Evolutionary conservation across 2,797 vertebrate species (phyloP).

Genomic region (Fistularia commersonii): DNA sequence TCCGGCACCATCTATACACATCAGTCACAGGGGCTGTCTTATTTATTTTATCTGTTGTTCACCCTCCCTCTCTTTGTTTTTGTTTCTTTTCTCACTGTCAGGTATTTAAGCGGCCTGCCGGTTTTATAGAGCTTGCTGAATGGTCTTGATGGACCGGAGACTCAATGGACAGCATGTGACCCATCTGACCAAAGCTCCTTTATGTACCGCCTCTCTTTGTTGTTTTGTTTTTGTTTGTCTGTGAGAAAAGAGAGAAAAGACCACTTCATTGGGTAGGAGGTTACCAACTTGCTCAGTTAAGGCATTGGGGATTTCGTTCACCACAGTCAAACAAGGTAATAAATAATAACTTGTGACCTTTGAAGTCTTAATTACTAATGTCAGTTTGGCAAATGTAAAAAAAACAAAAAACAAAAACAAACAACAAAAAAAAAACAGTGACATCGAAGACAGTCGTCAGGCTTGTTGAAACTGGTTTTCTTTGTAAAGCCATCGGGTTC

Average conservation of each 20-base stretch:
- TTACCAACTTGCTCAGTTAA: conserved; percentile 66
- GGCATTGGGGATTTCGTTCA: conserved; percentile 65
- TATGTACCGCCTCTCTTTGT: conserved; percentile 77
- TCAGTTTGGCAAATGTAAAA: conserved; percentile 4
- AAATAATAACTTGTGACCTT: conserved; percentile 74
- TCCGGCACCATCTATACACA: conserved; percentile 79
- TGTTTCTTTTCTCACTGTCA: conserved; percentile 79
- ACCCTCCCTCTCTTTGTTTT: conserved; percentile 74
- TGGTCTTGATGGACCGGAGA: conserved; percentile 73
- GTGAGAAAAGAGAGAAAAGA: conserved; percentile 73
- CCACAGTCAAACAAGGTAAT: conserved; percentile 66
- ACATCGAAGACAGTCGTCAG: too few relatives aligned
- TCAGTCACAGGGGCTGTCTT: conserved; percentile 82
- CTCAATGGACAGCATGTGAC: conserved; percentile 83
- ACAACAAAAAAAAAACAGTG: too few relatives aligned
- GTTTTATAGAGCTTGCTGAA: conserved; percentile 77
- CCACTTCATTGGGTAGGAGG: conserved; percentile 80
- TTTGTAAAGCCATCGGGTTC: too few relatives aligned
- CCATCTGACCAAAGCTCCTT: conserved; percentile 81
- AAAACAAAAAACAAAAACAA: too few relatives aligned
- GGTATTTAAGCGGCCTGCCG: conserved; percentile 82
- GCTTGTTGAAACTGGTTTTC: too few relatives aligned
- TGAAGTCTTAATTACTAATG: conserved; percentile 34
- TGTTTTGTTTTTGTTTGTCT: conserved; percentile 82
- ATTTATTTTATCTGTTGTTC: conserved; percentile 84